Evolutionary conservation across 1,140 invertebrate genomes (phyloP), one percentile per base, ranked within the genome.

Genomic region (Drosophila watanabei): DNA sequence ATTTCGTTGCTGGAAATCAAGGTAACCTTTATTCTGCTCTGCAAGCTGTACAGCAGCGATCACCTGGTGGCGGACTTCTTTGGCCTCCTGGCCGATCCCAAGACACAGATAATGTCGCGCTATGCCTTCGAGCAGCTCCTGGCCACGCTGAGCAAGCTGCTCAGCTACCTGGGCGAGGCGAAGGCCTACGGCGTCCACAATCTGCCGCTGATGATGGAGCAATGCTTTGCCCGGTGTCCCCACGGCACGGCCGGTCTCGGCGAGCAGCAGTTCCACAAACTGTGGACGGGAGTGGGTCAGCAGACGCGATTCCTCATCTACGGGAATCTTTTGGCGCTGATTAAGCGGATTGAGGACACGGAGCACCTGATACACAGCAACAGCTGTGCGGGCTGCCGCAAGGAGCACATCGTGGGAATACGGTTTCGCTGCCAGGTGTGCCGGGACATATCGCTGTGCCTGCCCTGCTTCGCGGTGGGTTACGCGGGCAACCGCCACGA

Each of bases 391-490:
- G 72, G 86, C 37, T 93, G 92, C 14, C 70, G 79, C 54, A 62
- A 59, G 32, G 80, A 90, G 45, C 80, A 81, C 45, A 92, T 93
- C 13, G 82, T 86, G 54, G 92, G 92, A 24, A 92, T 93, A 2
- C 84, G 92, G 0, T 93, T 93, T 16, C 88, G 92, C 66, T 93
- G 92, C 43, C 87, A 91, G 56, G 68, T 81, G n/a, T 93, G 92
- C 37, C 69, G 91, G 1, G 76, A 92, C 64, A 24, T 93, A 4
- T 93, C 92, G 0, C 59, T 93, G 16, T 93, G 92, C 39, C 41
- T 93, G 30, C 75, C 82, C 52, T 93, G 92, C 71, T 93, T 93
- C 56, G 82, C 92, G 0, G 81, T 68, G 11, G 91, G 92, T 11
- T 64, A 24, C 5, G 60, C 72, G 0, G 76, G 54, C 8, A 79